Evolutionary conservation across 1,140 invertebrate genomes (phyloP), one percentile per base, ranked within the genome.

Genomic region (Dendroctonus valens): DNA sequence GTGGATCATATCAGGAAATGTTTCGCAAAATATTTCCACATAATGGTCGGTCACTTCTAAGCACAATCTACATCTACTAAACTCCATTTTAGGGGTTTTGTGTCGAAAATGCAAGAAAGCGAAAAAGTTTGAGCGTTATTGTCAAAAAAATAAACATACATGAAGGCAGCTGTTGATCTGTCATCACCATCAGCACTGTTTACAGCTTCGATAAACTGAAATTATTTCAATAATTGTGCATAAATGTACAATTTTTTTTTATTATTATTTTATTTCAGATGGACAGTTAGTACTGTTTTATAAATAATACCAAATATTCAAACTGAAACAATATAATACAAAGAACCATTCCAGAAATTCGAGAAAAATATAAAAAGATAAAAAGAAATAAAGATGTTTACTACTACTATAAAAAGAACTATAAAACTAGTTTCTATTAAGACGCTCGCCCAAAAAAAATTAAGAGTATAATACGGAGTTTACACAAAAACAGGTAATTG

Each of bases 31-130:
- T 41, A 61, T 61, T 50, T 61, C 49, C 2, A 61, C 38, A 12
- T 41, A 50, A 41, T 9, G 49, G 41, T 12, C 51, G 5, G 46
- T 12, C 8, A 51, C 11, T 41, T 52, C 49, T 37, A 61, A 61
- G 42, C 59, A 61, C 41, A 61, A 50, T 40, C 59, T 50, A 14
- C 59, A 61, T 52, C 42, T 61, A 14, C 51, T 11, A 26, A 40
- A 39, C 8, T 58, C 26, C 54, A 58, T 58, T 41, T 58, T 58
- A 15, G 11, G 4, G 42, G 12, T 46, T 46, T 11, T 5, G 1
- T 38, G 6, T 38, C 1, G 26, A 37, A 57, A 26, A 57, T 26
- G 38, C 14, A 42, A 2, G 9, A 57, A 57, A 57, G 40, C 11
- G 8, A 54, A 54, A 39, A 37, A 54, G 6, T 39, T 38, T 9